A percentile compares a stretch with the other conserved stretches of the same genome.
Evolutionary conservation across 1,140 invertebrate species (phyloP).

Genomic region (Samia ricini): DNA sequence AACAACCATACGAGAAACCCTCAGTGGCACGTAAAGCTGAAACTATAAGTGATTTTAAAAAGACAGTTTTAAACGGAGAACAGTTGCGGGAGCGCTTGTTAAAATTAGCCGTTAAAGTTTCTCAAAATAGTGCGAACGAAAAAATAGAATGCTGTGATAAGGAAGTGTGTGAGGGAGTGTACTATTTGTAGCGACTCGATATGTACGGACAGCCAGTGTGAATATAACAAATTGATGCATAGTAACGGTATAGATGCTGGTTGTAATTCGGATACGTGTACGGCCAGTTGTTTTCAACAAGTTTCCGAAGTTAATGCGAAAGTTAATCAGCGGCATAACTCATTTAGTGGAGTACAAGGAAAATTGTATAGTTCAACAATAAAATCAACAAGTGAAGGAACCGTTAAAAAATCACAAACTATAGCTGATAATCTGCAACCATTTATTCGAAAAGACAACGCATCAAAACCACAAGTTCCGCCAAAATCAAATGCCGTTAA

Average conservation of each 20-base stretch:
- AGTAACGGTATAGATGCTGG: slow-evolving; percentile 64
- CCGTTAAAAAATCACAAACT: slow-evolving; percentile 69
- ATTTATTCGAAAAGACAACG: slow-evolving; percentile 72
- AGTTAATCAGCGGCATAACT: slow-evolving; percentile 71
- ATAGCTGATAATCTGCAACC: slow-evolving; percentile 71
- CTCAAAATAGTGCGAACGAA: slow-evolving; percentile 64
- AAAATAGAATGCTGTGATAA: slow-evolving; percentile 76
- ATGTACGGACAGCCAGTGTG: slow-evolving; percentile 71
- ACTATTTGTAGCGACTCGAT: slow-evolving; percentile 73
- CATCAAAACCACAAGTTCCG: slow-evolving; percentile 43
- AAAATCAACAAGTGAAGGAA: slow-evolving; percentile 55
- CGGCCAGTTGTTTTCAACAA: slow-evolving; percentile 59
- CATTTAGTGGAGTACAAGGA: slow-evolving; percentile 69
- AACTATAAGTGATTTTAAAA: slow-evolving; percentile 66
- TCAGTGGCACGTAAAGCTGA: slow-evolving; percentile 41
- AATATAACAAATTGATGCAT: slow-evolving; percentile 72
- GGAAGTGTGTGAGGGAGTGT: slow-evolving; percentile 71
- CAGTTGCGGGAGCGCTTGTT: slow-evolving; percentile 78
- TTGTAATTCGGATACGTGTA: slow-evolving; percentile 69
- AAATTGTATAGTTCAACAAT: slow-evolving; percentile 48
- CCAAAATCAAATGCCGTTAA: slow-evolving; percentile 53
- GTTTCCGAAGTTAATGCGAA: slow-evolving; percentile 44
- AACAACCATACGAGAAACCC: slow-evolving; percentile 49
- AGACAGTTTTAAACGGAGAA: slow-evolving; percentile 79
- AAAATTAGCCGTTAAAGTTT: slow-evolving; percentile 77